Base-by-base conservation (phyloP, 2,113 vertebrate genomes). In the Glaucidium brasilianum region DNA sequence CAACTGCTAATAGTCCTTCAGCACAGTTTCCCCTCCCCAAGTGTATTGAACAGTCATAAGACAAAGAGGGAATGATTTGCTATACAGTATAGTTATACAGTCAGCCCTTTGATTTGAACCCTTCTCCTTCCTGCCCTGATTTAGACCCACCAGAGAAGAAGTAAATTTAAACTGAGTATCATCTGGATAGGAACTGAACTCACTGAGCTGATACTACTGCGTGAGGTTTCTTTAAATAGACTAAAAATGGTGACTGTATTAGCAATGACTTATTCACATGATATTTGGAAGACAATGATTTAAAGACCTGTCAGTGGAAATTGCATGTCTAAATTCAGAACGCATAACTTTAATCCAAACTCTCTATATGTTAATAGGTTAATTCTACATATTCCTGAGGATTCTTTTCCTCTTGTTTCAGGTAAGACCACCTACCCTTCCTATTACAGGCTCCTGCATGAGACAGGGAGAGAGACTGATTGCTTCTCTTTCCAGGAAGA, bases 161-260 rank as follows among this genome's bases (percentile, higher is more conserved):
- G 5, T 16, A 49, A 74, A 79, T 18, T 52, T 80, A 79, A 82
- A 64, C 5, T 0, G 4, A 53, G 11, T 37, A 50, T 76, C 16
- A 68, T 12, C 45, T 62, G 45, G 12, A 59, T 62, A 56, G 78
- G 43, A 86, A 76, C 6, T 50, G 10, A 69, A 39, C 2, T 29
- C 53, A 58, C 13, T 34, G 37, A 76, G 10, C 25, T 58, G 39
- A 43, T 21, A 10, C 13, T 73, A 21, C 1, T 8, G 12, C 6
- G 47, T 15, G 7, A 3, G 1, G 1, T 9, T 6, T 34, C 52
- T 74, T 49, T 2, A 30, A 45, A 39, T 2, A 39, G 16, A 41
- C 41, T 47, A 30, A 69, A 81, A 69, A 72, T 59, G 10, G 2
- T 30, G 5, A 52, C 5, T 6, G 10, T 43, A 8, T 25, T 63